phyloP scores from a whole-genome alignment of 2,113 vertebrate species.

The Dicerorhinus sumatrensis region DNA sequence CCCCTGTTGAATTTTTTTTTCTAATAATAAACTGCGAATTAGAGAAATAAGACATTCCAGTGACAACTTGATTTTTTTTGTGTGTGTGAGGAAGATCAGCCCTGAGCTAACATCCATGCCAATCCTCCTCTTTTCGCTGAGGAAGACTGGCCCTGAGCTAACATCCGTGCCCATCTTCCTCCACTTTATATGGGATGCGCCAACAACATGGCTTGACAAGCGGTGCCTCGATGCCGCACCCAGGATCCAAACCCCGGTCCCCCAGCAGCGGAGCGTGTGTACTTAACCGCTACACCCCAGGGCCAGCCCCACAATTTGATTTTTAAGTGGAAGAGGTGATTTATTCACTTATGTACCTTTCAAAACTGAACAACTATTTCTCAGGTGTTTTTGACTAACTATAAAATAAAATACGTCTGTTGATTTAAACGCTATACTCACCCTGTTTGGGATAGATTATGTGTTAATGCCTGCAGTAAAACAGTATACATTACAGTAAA shows the following conservation, averaged over 20 bases:
- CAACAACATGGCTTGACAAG: too few relatives aligned
- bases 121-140: too few relatives aligned
- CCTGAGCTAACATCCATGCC: too few relatives aligned
- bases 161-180: too few relatives aligned
- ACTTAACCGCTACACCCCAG: too few relatives aligned
- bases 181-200: too few relatives aligned
- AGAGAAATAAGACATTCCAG: constrained; percentile 65
- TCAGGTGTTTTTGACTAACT: constrained; percentile 79
- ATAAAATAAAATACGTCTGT: constrained; percentile 80
- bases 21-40: constrained; percentile 72
- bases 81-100: too few relatives aligned
- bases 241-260: too few relatives aligned
- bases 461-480: constrained; percentile 68
- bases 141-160: too few relatives aligned
- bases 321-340: constrained; percentile 74
- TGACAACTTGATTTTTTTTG: constrained; percentile 58
- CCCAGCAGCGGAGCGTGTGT: too few relatives aligned
- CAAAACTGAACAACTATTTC: constrained; percentile 74
- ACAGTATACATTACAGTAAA: constrained; percentile 54
- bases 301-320: neutral
- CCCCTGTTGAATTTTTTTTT: constrained; percentile 61
- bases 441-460: constrained; percentile 62
- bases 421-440: constrained; percentile 80
- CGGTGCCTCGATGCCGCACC: too few relatives aligned
- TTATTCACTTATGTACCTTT: constrained; percentile 75